Base-by-base conservation (phyloP, 2,797 vertebrate species). In the Parauchenoglanis punctatus region DNA sequence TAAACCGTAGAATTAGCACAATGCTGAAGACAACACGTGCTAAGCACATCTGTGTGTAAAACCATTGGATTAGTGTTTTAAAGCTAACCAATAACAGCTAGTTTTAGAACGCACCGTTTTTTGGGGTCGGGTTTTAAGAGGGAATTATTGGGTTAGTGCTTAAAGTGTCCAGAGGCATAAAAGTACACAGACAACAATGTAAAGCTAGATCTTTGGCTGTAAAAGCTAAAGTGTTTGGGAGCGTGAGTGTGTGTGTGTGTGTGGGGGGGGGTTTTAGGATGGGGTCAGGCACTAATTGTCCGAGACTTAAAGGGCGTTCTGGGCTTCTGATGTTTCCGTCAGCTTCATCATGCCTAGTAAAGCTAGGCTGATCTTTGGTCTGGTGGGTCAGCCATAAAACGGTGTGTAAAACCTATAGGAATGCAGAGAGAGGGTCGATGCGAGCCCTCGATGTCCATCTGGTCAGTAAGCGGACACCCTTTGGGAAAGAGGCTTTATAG, bases 281-380 rank as follows among this genome's bases (percentile, higher is more conserved):
- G 28, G 89, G 92, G 87, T 89, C 93, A 86, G 90, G 68, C 78
- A 92, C 90, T 91, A 91, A 93, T 93, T 92, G 92, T 91, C 86
- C 56, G 85, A 89, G 90, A 91, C 89, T 90, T 91, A 89, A 91
- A 91, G 85, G 90, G 70, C 73, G 89, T 90, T 23, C 35, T 12
- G 65, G 85, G 91, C 92, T 93, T 92, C 91, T 76, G 91, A 94
- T 93, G 88, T 91, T 85, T 86, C 86, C 86, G 88, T 88, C 58
- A 25, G 89, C 92, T 95, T 96, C 94, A 95, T 93, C 91, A 87
- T 90, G 85, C 87, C 85, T 87, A 89, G 85, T 94, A 95, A 95
- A 95, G 92, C 92, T 85, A 87, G 75, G 92, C 93, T 93, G 94
- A 95, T 94, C 94, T 92, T 35, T 8, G 88, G 90, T 78, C 88